Evolutionary conservation across 2,888 invertebrate species (phyloP), one percentile per base, ranked within the genome.

Genomic region (Epsilonema sp.): DNA sequence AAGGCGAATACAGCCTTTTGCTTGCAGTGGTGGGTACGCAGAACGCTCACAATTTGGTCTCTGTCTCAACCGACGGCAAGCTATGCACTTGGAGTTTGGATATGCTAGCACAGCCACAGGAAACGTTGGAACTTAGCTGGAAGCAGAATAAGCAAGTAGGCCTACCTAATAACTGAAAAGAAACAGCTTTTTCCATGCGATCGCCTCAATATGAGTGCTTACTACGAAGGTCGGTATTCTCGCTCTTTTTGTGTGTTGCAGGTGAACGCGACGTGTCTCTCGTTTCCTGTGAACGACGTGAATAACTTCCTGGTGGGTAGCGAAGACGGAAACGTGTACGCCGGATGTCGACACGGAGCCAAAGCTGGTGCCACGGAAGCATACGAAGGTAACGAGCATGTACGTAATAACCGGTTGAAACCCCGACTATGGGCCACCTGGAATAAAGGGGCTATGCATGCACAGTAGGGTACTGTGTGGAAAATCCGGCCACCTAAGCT

Each of bases 71-170:
- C 5, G 97, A 99, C 71, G 97, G 97, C 0, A 81, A 86, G 61
- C 73, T 99, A 68, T 97, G 97, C 66, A 85, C 89, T 1, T 99
- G 97, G 97, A 90, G 86, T 53, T 74, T 99, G 65, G 97, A 99
- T 69, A 97, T 92, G 90, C 72, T 97, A 56, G 84, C 89, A 0
- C 80, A 82, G 66, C 94, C 94, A 2, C 90, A 90, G 61, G 68
- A 64, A 48, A 45, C 45, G 42, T 19, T 54, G 23, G 49, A 52
- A 24, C 31, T 45, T 5, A 36, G 11, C 21, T 31, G 20, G 38
- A 48, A 51, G 22, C 46, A 38, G 26, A 46, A n/a, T 38, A 45
- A 46, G 37, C 41, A 53, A 21, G 46, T 42, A 19, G n/a, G n/a
- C n/a, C n/a, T n/a, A n/a, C n/a, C n/a, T n/a, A n/a, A n/a, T n/a